Percentiles rank a stretch among this genome's conserved stretches.
Conservation (phyloP, 2,797 vertebrate genomes). For the Psittacula derbiana region DNA sequence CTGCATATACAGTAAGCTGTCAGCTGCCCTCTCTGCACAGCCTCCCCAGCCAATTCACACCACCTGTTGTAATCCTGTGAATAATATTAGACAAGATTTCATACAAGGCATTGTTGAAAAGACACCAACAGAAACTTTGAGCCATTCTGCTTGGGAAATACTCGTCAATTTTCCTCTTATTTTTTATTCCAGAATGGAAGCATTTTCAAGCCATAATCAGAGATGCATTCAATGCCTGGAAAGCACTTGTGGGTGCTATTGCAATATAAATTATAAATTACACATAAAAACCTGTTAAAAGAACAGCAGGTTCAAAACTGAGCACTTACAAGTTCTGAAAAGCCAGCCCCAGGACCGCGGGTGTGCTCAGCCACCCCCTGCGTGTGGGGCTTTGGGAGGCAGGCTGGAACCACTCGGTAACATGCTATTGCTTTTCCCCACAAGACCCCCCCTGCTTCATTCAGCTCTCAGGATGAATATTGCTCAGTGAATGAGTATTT, state of each 20-base stretch:
- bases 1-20: constrained; percentile 40
- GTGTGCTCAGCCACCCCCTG: background rate
- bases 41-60: constrained; percentile 51
- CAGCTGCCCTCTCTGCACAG: constrained; percentile 10
- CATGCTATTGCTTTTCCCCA: background rate
- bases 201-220: constrained; percentile 15
- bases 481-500: background rate
- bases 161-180: background rate
- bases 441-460: accelerated
- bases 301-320: background rate
- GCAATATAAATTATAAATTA: constrained; percentile 18
- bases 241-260: constrained; percentile 42
- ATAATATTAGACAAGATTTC: background rate
- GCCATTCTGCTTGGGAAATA: background rate
- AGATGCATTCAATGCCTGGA: background rate
- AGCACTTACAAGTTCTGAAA: background rate
- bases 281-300: background rate
- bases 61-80: constrained; percentile 52
- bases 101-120: background rate
- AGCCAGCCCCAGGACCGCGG: background rate
- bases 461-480: accelerated
- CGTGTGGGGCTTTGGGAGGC: background rate
- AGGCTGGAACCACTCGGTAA: background rate
- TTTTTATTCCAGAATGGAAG: background rate
- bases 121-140: constrained; percentile 18